These are phyloP conservation scores for Spheniscus mendiculus DNA, from an alignment of 2,113 vertebrate genomes.

Conservation along the genomic window DNA sequence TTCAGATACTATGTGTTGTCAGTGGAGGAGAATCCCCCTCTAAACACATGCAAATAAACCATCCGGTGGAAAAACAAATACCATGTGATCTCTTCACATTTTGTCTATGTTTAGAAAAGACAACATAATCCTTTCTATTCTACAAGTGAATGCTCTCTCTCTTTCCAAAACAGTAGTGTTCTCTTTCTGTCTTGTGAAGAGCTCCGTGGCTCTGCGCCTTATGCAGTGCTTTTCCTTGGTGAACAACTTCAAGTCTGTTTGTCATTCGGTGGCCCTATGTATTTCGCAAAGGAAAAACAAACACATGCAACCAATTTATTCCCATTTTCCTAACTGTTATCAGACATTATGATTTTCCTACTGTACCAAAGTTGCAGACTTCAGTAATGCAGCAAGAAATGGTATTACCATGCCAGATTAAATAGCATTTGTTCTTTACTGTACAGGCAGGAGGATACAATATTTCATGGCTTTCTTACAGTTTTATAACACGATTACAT, in stretches of 20 bases:
- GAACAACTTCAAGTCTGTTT: conserved; percentile 8
- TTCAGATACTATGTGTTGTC: background rate
- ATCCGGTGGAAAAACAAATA: conserved; percentile 2
- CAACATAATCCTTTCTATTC: background rate
- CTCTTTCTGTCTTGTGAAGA: background rate
- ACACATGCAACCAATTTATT: background rate
- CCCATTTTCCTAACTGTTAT: background rate
- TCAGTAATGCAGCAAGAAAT: background rate
- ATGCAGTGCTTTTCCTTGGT: background rate
- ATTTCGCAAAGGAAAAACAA: background rate
- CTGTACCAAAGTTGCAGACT: background rate
- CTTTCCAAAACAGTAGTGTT: background rate
- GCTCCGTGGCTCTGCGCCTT: background rate
- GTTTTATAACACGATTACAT: background rate
- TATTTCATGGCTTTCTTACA: background rate
- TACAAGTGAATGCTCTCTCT: background rate
- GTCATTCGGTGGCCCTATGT: background rate
- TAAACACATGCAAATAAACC: conserved; percentile 25
- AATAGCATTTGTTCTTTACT: background rate
- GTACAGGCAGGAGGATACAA: background rate
- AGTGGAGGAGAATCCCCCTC: background rate
- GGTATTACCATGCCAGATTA: background rate
- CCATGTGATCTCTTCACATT: conserved; percentile 37
- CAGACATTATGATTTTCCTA: background rate
- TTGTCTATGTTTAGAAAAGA: conserved; percentile 17